These are phyloP conservation scores for Ginglymostoma cirratum DNA, from an alignment of 2,113 vertebrate genomes.

Conservation along the genomic window DNA sequence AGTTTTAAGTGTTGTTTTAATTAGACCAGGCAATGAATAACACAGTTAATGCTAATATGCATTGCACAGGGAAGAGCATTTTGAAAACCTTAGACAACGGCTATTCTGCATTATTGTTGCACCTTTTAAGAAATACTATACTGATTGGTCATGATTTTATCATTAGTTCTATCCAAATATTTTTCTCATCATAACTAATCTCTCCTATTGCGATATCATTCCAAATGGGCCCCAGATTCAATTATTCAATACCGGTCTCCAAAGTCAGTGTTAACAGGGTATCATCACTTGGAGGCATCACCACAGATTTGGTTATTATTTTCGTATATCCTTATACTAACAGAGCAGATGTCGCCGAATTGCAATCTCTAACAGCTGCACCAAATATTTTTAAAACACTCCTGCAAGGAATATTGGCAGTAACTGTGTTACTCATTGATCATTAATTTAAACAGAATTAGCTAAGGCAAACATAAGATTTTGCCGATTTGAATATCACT, in stretches of 20 bases:
- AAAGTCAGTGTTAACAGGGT: neutral
- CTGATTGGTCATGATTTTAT: neutral
- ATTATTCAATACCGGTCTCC: no score
- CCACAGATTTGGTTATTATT: neutral
- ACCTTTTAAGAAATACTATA: neutral
- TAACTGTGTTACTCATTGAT: neutral
- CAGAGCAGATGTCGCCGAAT: neutral
- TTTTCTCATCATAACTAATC: neutral
- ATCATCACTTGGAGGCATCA: neutral
- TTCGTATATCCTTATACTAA: neutral
- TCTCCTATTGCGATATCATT: neutral
- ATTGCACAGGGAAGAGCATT: no score
- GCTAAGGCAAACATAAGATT: neutral
- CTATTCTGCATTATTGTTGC: neutral
- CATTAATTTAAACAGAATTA: no score
- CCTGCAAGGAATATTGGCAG: neutral
- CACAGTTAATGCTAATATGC: no score
- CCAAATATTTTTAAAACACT: neutral
- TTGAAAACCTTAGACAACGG: no score
- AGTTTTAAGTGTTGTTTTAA: neutral
- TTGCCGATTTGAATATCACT: neutral
- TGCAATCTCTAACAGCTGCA: neutral
- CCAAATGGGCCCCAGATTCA: no score
- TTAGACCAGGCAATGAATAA: no score
- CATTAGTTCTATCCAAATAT: neutral